phyloP scores from a whole-genome alignment of 2,888 invertebrate species.

The Acleris emargana region DNA sequence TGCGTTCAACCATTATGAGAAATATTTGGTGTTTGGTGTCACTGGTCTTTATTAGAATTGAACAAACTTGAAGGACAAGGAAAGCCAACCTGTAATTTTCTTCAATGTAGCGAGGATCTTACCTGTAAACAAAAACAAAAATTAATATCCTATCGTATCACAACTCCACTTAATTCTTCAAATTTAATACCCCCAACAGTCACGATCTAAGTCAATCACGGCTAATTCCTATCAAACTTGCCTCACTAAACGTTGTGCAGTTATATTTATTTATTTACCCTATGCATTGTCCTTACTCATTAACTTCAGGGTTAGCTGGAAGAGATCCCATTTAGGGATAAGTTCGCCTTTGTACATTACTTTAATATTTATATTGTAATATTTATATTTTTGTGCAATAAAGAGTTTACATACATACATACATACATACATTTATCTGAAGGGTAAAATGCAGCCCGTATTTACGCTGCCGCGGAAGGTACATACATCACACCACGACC shows the following conservation, averaged over 20 bases:
- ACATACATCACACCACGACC: conserved; percentile 39
- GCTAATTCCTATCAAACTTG: conserved; percentile 28
- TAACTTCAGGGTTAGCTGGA: too few species aligned
- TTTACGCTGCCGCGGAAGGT: conserved; percentile 33
- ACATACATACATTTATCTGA: too few species aligned
- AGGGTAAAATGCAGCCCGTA: conserved; percentile 35
- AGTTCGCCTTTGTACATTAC: too few species aligned
- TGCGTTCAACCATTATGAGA: neutral
- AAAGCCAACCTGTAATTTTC: neutral
- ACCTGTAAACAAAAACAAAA: conserved; percentile 24
- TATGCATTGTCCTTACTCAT: too few species aligned
- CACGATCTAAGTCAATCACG: conserved; percentile 27
- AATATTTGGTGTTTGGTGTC: too few species aligned
- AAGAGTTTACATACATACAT: too few species aligned
- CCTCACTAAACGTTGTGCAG: conserved; percentile 28
- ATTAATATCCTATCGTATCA: neutral
- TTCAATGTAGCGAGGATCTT: neutral
- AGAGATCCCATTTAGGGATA: too few species aligned
- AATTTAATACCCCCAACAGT: conserved; percentile 7
- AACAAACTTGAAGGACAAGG: neutral
- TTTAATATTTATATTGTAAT: too few species aligned
- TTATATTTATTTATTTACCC: too few species aligned
- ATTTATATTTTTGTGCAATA: too few species aligned
- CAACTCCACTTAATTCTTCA: conserved; percentile 3
- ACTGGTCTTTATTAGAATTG: too few species aligned